phyloP scores from a whole-genome alignment of 2,797 vertebrate species.

The Emydoidea blandingii region DNA sequence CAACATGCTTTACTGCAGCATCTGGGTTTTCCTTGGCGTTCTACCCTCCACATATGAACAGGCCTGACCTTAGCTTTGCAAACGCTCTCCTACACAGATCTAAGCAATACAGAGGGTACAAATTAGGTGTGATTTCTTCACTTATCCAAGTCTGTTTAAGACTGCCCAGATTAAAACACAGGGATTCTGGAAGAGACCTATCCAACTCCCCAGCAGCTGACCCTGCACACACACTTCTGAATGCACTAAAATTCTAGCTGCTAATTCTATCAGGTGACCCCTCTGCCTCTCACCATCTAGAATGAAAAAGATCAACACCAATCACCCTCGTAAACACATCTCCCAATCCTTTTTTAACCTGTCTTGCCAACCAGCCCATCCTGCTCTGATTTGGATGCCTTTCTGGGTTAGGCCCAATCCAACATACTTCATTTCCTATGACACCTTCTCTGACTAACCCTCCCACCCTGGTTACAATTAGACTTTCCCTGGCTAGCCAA shows the following conservation, averaged over 20 bases:
- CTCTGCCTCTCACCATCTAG: too few relatives aligned
- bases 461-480: rapidly evolving
- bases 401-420: not conserved
- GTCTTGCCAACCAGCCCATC: not conserved
- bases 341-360: not conserved
- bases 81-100: conserved; percentile 12
- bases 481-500: not conserved
- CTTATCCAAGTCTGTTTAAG: conserved; percentile 5
- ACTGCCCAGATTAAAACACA: not conserved
- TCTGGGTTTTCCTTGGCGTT: conserved; percentile 42
- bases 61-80: conserved; percentile 10
- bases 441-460: not conserved
- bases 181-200: not conserved
- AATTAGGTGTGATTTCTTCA: not conserved
- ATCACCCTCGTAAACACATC: not conserved
- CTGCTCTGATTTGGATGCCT: not conserved
- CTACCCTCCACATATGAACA: conserved; percentile 30
- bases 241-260: not conserved
- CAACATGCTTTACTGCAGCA: conserved; percentile 35
- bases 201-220: conserved; percentile 33
- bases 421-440: not conserved
- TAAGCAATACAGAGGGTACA: not conserved
- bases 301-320: not conserved
- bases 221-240: not conserved
- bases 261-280: not conserved